These are phyloP conservation scores for Haliclona indistincta DNA, from an alignment of 37 sponge, comb jelly and placozoan species.

Conservation along the genomic window DNA sequence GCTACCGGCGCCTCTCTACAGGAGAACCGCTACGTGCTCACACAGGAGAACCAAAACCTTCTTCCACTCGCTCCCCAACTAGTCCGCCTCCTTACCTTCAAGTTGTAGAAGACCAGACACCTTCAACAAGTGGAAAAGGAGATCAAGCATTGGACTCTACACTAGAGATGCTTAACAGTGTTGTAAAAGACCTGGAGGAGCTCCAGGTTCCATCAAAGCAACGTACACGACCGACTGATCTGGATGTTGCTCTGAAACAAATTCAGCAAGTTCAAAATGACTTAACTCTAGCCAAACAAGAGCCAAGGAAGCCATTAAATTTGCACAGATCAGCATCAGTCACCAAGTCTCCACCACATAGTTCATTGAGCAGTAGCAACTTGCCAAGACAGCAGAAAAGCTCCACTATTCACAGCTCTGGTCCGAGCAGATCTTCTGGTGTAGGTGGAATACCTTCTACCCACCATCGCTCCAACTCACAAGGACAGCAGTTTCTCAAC, in stretches of 20 bases:
- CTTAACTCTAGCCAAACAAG: slow-evolving; percentile 7
- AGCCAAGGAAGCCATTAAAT: not conserved
- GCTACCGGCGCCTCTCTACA: not conserved
- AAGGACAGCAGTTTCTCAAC: not conserved
- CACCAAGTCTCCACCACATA: not conserved
- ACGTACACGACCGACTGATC: not conserved
- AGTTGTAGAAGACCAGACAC: not conserved
- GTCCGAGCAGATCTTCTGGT: not conserved
- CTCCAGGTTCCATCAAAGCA: not conserved
- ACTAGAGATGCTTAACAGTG: not conserved
- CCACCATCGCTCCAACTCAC: not conserved
- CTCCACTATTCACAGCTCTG: not conserved
- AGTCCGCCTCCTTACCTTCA: slow-evolving; percentile 11
- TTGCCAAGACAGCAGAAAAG: not conserved
- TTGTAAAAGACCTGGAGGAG: not conserved
- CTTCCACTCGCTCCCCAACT: not conserved
- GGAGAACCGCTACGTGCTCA: not conserved
- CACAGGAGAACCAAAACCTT: not conserved
- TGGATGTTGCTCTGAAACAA: slow-evolving; percentile 5
- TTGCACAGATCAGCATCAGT: not conserved
- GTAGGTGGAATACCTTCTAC: not conserved
- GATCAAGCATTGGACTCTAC: not conserved
- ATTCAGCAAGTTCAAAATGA: slow-evolving; percentile 16
- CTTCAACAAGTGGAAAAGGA: not conserved
- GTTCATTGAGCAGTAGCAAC: not conserved